Evolutionary conservation across 2,113 vertebrate genomes (phyloP), one percentile per base, ranked within the genome.

Genomic region (Scatophagus argus): DNA sequence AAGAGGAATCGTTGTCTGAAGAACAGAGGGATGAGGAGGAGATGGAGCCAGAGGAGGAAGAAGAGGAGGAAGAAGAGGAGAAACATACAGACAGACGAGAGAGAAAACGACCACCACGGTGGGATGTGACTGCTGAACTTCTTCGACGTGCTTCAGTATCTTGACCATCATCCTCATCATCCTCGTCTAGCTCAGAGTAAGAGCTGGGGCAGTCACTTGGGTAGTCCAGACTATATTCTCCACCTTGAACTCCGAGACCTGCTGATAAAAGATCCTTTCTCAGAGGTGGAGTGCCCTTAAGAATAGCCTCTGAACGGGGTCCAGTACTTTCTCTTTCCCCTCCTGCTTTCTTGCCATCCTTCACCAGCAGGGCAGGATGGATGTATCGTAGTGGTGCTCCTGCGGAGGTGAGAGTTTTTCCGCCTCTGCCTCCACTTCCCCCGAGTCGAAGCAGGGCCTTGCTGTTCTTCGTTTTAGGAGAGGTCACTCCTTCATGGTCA

Each of bases 21-120:
- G 98, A 99, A 88, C 96, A 99, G 76, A 97, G 92, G 81, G 97
- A 97, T 41, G 98, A 99, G n/a, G 97, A 97, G 86, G 97, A 99
- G 81, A 96, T 64, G 38, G 98, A 99, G 66, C 96, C 97, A 0
- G 98, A 99, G 27, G 97, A 98, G 3, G 97, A 96, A 19, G 96
- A 96, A 77, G 97, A 98, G 0, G 98, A 99, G 12, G 96, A 97
- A 0, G 97, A 98, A 2, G 98, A 99, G 0, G 98, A 97, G 10
- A 97, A 98, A 11, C 97, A 98, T 70, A 95, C 93, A 0, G 97
- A 94, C 12, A 98, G 95, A 49, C 95, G 96, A 39, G 97, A 95
- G 43, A 98, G 95, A 77, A 98, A 99, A 78, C 96, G 96, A 0
- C 97, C 94, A 1, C 88, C 82, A 1, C 89, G 88, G 38, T 86